Evolutionary conservation across 2,113 vertebrate species (phyloP).

Genomic region (Clinocottus analis): DNA sequence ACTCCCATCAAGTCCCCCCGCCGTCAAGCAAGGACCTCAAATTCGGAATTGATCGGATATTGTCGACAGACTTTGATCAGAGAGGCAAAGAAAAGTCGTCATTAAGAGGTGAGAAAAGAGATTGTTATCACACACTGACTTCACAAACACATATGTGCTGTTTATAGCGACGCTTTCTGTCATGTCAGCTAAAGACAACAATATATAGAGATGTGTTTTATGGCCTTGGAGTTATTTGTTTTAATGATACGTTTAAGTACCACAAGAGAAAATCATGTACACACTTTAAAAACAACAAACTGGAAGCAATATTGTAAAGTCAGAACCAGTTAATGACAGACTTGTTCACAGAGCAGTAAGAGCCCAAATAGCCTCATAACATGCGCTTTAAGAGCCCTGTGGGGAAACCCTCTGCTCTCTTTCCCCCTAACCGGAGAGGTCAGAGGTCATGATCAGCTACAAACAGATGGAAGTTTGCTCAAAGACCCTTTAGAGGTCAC

Average conservation of each 20-base stretch:
- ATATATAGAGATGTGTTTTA: not conserved
- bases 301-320: not conserved
- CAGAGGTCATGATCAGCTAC: constrained; percentile 62
- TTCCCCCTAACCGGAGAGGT: constrained; percentile 58
- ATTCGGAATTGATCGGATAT: constrained; percentile 97
- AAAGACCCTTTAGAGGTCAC: constrained; percentile 8
- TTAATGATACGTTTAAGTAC: not conserved
- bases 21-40: constrained; percentile 97
- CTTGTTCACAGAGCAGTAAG: constrained; percentile 42
- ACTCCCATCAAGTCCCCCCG: constrained; percentile 84
- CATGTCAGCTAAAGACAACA: constrained; percentile 2
- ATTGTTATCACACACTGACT: constrained; percentile 3
- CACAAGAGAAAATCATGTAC: not conserved
- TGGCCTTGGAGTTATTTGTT: not conserved
- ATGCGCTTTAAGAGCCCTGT: constrained; percentile 37
- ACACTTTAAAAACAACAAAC: constrained; percentile 34
- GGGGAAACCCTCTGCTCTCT: constrained; percentile 31
- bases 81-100: constrained; percentile 93
- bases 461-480: constrained; percentile 32
- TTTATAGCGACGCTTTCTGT: not conserved
- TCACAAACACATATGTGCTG: not conserved
- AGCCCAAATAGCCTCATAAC: constrained; percentile 23
- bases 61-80: constrained; percentile 95
- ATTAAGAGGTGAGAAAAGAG: constrained; percentile 88
- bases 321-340: constrained; percentile 21